Evolutionary conservation across 2,888 invertebrate genomes (phyloP).

Genomic region (Litoditis marina): DNA sequence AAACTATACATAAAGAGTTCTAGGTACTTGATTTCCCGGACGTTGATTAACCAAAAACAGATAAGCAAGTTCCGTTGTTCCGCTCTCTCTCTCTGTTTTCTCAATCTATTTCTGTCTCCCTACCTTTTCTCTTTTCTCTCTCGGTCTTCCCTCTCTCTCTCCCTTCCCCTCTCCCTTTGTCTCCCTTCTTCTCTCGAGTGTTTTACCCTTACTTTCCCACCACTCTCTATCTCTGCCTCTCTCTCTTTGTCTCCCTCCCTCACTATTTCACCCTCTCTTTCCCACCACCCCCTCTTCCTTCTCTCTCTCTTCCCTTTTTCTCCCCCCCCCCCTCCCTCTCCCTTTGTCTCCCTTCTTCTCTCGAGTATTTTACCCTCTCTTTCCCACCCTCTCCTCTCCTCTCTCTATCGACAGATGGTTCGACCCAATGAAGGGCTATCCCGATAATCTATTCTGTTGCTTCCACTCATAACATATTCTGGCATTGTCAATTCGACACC

Average conservation of each 20-base stretch:
- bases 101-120: too few relatives aligned
- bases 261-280: neutral
- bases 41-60: too few relatives aligned
- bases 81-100: too few relatives aligned
- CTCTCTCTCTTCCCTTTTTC: neutral
- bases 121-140: neutral
- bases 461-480: slow-evolving; percentile 20
- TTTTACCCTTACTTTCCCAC: neutral
- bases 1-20: too few relatives aligned
- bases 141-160: neutral
- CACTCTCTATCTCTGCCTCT: neutral
- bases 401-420: too few relatives aligned
- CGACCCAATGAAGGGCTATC: too few relatives aligned
- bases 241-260: neutral
- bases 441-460: slow-evolving; percentile 20
- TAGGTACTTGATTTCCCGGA: too few relatives aligned
- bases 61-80: too few relatives aligned
- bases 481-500: too few relatives aligned
- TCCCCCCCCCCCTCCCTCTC: neutral
- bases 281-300: neutral
- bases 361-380: neutral
- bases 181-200: neutral
- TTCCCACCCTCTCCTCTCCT: neutral
- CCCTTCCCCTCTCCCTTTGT: neutral
- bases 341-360: neutral